A percentile compares a stretch with the other conserved stretches of the same genome.
phyloP scores from a whole-genome alignment of 2,888 invertebrate genomes.

The Chalcis sispes region DNA sequence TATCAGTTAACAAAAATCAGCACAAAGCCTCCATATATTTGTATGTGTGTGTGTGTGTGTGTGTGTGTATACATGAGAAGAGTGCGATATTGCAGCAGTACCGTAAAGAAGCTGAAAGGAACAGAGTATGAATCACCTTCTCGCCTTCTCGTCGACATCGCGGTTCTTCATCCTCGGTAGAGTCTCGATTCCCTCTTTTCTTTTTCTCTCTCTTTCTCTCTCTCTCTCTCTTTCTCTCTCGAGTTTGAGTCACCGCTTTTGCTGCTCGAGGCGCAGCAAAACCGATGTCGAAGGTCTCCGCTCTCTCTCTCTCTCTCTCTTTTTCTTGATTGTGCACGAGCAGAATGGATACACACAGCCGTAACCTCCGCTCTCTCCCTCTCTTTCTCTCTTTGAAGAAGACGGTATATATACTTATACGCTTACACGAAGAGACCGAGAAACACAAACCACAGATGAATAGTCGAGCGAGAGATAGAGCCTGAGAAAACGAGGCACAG shows the following conservation, averaged over 20 bases:
- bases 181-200: background rate
- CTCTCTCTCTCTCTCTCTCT: background rate
- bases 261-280: constrained; percentile 27
- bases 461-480: background rate
- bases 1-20: constrained; percentile 37
- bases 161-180: constrained; percentile 26
- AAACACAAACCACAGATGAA: background rate
- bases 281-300: constrained; percentile 35
- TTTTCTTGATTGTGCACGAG: background rate
- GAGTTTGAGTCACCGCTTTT: constrained; percentile 27
- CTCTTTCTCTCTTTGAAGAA: no score
- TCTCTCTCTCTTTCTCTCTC: background rate
- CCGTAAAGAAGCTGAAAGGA: background rate
- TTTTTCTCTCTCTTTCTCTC: constrained; percentile 15
- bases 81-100: background rate
- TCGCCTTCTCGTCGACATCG: constrained; percentile 30
- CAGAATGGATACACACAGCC: background rate
- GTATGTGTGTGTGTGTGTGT: background rate
- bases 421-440: constrained; percentile 5
- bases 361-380: background rate
- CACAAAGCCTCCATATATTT: no score
- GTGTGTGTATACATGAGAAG: background rate
- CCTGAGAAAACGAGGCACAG: constrained; percentile 16
- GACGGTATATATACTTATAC: no score
- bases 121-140: constrained; percentile 40